Percentiles rank a stretch among this genome's conserved stretches.
phyloP scores from a whole-genome alignment of 2,888 invertebrate genomes.

The Liposcelis brunnea region DNA sequence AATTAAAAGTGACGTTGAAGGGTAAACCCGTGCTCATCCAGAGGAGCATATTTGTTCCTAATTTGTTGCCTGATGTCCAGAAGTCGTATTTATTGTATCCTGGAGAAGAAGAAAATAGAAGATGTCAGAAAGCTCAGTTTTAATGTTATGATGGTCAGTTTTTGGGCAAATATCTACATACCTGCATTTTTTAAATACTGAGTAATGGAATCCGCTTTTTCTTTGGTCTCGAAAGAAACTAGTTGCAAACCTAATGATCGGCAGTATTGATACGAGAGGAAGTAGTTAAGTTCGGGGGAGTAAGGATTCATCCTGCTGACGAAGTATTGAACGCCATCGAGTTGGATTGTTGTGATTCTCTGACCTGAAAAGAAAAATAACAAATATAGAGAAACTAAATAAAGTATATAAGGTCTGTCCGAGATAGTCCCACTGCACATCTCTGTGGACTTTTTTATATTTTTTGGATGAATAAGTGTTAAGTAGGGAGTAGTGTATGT shows the following conservation, averaged over 20 bases:
- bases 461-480: too few relatives aligned
- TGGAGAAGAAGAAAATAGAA: constrained; percentile 22
- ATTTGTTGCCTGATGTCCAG: constrained; percentile 76
- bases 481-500: too few relatives aligned
- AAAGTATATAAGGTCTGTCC: too few relatives aligned
- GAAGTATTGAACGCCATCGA: constrained; percentile 72
- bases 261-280: constrained; percentile 75
- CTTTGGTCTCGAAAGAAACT: constrained; percentile 70
- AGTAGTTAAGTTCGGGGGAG: constrained; percentile 70
- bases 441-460: too few relatives aligned
- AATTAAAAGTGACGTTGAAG: constrained; percentile 77
- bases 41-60: constrained; percentile 72
- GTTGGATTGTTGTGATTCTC: constrained; percentile 70
- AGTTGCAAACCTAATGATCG: constrained; percentile 69
- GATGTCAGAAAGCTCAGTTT: constrained; percentile 3
- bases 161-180: constrained; percentile 19
- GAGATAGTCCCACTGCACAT: too few relatives aligned
- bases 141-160: neutral
- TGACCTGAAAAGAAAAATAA: constrained; percentile 42
- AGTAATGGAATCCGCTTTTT: constrained; percentile 71
- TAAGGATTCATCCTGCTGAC: constrained; percentile 77
- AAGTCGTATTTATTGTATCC: constrained; percentile 67
- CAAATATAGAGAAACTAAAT: neutral
- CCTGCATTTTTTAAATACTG: constrained; percentile 69
- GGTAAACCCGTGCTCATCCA: constrained; percentile 83